Percentiles rank a stretch among this genome's conserved stretches.
phyloP scores from a whole-genome alignment of 30 jellyfish, hydroid and myxozoan genomes.

The Aurelia sp. region DNA sequence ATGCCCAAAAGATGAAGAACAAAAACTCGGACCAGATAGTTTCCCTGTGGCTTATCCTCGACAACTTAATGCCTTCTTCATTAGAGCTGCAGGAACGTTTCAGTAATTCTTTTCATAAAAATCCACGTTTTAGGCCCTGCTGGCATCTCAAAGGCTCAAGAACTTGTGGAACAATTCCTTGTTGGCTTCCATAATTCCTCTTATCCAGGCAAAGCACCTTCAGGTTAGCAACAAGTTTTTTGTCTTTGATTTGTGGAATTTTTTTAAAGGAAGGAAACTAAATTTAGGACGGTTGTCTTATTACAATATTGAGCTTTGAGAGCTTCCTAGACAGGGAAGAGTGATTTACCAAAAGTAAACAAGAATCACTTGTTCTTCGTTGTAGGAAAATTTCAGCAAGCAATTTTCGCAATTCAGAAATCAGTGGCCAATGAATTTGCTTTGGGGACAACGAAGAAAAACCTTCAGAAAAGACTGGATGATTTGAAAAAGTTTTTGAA shows the following conservation, averaged over 20 bases:
- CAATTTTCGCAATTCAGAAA: conserved; percentile 80
- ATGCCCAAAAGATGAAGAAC: no score
- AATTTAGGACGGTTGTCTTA: no score
- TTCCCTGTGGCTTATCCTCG: no score
- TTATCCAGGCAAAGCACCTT: conserved; percentile 36
- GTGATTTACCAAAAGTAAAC: no score
- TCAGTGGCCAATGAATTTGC: conserved; percentile 85
- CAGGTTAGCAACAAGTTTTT: background rate
- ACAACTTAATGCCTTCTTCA: no score
- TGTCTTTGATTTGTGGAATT: no score
- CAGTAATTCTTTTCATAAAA: background rate
- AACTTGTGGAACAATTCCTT: conserved; percentile 45
- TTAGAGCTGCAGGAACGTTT: no score
- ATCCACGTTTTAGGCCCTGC: conserved; percentile 55
- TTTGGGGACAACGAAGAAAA: conserved; percentile 32
- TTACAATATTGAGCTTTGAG: no score
- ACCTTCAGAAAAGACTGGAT: conserved; percentile 69
- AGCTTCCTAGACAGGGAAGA: no score
- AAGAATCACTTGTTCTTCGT: background rate
- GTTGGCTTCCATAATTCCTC: conserved; percentile 23
- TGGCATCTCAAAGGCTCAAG: conserved; percentile 76
- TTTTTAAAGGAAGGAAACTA: no score
- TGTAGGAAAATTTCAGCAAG: conserved; percentile 79
- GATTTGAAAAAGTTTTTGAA: conserved; percentile 62
- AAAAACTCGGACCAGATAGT: no score